Percentiles rank a stretch among this genome's conserved stretches.
Conservation (phyloP, 2,888 invertebrate species). For the Xanthia icteritia region DNA sequence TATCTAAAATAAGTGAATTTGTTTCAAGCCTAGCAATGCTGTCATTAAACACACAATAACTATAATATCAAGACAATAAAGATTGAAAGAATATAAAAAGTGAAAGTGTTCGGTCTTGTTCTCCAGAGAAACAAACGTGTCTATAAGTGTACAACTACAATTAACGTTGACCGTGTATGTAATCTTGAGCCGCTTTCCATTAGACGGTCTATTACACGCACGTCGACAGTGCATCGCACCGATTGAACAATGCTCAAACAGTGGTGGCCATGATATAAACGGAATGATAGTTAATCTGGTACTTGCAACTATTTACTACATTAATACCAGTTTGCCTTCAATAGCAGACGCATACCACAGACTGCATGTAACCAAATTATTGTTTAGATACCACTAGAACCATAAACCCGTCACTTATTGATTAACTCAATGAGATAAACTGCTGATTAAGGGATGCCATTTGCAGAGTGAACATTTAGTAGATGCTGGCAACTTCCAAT, state of each 20-base stretch:
- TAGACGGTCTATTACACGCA: conserved; percentile 65
- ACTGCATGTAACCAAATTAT: conserved; percentile 52
- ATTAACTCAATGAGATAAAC: conserved; percentile 45
- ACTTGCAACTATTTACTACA: conserved; percentile 53
- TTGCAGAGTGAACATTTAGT: conserved; percentile 29
- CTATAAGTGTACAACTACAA: conserved; percentile 63
- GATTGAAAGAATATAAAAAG: conserved; percentile 49
- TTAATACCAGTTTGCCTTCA: conserved; percentile 65
- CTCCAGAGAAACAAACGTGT: conserved; percentile 59
- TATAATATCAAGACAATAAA: conserved; percentile 7
- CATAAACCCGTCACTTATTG: conserved; percentile 49
- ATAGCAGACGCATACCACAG: conserved; percentile 46
- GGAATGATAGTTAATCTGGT: conserved; percentile 54
- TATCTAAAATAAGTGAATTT: neutral
- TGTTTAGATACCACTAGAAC: conserved; percentile 24
- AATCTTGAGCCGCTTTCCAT: conserved; percentile 66
- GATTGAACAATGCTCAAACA: conserved; percentile 58
- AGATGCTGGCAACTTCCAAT: conserved; percentile 53
- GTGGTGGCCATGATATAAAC: conserved; percentile 53
- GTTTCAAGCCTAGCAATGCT: neutral
- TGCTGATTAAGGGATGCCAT: conserved; percentile 33
- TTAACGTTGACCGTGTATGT: conserved; percentile 64
- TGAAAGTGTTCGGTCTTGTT: conserved; percentile 62
- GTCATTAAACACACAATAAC: neutral
- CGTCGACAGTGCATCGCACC: conserved; percentile 52